Percentiles rank a stretch among this genome's conserved stretches.
phyloP scores from a whole-genome alignment of 2,113 vertebrate species.

The Microtus ochrogaster region DNA sequence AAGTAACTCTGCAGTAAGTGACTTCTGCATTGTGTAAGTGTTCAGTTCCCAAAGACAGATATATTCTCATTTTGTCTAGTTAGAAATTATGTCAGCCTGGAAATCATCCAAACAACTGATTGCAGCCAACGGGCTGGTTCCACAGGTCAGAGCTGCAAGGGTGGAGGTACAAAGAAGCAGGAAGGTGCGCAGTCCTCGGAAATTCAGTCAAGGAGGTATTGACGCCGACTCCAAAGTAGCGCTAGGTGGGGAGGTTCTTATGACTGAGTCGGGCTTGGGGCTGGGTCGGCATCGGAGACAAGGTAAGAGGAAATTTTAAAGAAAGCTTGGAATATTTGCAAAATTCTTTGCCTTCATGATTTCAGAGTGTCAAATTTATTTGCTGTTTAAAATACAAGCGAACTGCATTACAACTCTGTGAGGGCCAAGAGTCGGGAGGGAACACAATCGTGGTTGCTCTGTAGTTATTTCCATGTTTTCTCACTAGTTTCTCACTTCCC shows the following conservation, averaged over 20 bases:
- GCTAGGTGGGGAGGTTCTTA: neutral
- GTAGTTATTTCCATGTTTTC: conserved; percentile 16
- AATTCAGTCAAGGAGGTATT: neutral
- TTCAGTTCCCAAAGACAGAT: neutral
- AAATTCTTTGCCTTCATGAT: conserved; percentile 6
- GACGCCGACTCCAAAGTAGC: neutral
- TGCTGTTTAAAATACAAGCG: conserved; percentile 29
- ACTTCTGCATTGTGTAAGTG: conserved; percentile 39
- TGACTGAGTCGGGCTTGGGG: neutral
- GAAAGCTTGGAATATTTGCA: conserved; percentile 26
- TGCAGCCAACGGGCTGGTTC: neutral
- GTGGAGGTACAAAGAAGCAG: neutral
- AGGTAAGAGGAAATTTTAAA: neutral
- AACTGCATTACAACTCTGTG: neutral
- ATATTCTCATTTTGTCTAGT: neutral
- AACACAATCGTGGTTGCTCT: neutral
- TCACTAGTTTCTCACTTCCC: neutral
- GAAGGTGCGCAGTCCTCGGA: neutral
- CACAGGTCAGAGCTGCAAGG: neutral
- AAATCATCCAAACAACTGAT: neutral
- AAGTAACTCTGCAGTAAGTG: conserved; percentile 17
- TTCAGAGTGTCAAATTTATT: conserved; percentile 41
- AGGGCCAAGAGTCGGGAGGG: neutral
- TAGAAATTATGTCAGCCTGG: neutral
- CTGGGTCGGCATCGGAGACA: neutral